Conservation (phyloP, 2,888 invertebrate genomes). For the Machimus atricapillus region DNA sequence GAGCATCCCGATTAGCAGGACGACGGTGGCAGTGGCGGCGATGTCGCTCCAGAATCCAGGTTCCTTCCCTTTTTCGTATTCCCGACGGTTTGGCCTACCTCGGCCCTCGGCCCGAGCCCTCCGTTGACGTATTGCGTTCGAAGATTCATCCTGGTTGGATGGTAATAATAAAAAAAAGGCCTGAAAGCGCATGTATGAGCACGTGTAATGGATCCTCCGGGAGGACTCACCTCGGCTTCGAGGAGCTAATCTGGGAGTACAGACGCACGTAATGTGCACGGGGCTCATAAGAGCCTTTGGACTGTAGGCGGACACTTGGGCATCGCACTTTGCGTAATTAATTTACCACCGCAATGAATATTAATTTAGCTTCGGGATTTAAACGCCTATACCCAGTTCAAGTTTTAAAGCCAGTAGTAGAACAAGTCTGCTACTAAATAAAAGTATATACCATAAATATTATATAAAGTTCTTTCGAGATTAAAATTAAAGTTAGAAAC, state of each 20-base stretch:
- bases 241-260: neutral
- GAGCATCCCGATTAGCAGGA: constrained; percentile 24
- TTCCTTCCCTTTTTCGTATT: neutral
- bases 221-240: neutral
- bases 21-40: neutral
- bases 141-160: neutral
- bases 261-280: neutral
- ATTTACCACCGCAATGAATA: neutral
- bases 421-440: neutral
- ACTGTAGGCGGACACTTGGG: neutral
- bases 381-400: neutral
- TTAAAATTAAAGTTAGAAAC: no score
- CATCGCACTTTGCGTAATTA: neutral
- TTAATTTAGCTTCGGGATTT: neutral
- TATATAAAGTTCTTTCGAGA: no score
- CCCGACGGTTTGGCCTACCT: neutral
- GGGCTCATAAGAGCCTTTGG: neutral
- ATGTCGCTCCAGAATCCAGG: neutral
- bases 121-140: neutral
- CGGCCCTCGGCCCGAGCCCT: neutral
- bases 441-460: no score
- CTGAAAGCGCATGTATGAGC: neutral
- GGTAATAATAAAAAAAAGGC: neutral
- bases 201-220: neutral
- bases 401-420: neutral